These are phyloP conservation scores for Sminthurides aquaticus DNA, from an alignment of 2,888 invertebrate species.

Conservation along the genomic window DNA sequence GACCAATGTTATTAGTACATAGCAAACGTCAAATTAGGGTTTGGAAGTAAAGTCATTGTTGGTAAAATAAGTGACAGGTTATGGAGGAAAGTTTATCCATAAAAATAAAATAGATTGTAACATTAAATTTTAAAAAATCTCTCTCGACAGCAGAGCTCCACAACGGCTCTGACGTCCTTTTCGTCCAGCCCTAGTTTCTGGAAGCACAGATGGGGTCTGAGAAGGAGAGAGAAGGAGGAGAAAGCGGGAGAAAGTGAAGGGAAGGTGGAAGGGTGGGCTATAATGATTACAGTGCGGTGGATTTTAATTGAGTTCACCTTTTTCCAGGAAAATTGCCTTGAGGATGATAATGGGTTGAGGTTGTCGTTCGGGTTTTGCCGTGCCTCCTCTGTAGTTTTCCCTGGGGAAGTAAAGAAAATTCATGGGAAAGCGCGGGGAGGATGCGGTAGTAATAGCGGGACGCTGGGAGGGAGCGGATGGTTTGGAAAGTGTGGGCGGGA, in stretches of 20 bases:
- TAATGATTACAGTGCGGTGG: neutral
- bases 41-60: constrained; percentile 3
- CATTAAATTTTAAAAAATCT: constrained; percentile 2
- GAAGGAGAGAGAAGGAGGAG: too few species aligned
- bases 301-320: neutral
- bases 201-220: too few species aligned
- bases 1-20: neutral
- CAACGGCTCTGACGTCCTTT: too few species aligned
- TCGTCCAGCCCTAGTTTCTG: too few species aligned
- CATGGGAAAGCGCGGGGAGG: too few species aligned
- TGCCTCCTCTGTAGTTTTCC: neutral
- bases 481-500: neutral
- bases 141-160: neutral
- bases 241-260: too few species aligned
- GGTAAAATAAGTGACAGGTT: constrained; percentile 9
- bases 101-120: neutral
- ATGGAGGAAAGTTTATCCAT: neutral
- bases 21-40: constrained; percentile 4
- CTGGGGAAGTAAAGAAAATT: neutral
- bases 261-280: too few species aligned
- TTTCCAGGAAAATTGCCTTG: neutral
- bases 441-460: neutral
- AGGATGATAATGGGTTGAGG: neutral
- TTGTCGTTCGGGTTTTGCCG: neutral
- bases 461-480: neutral